Percentiles rank a stretch among this genome's conserved stretches.
These are phyloP conservation scores for Carposina sasakii DNA, from an alignment of 1,140 invertebrate genomes.

Conservation along the genomic window DNA sequence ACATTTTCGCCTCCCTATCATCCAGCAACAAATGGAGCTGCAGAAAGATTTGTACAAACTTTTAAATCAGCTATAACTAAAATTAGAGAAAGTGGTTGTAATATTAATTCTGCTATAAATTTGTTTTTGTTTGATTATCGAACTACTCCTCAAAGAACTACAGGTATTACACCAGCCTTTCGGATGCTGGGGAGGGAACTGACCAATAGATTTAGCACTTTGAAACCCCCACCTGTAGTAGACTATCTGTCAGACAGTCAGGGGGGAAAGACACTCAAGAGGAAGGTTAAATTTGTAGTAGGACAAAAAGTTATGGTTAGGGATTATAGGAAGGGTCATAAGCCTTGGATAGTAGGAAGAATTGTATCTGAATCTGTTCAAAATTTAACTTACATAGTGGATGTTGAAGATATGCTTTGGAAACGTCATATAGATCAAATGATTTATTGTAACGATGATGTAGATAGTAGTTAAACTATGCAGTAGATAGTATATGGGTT, in stretches of 20 bases:
- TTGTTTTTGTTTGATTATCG: constrained; percentile 28
- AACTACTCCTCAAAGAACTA: constrained; percentile 12
- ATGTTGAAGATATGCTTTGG: constrained; percentile 3
- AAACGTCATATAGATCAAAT: constrained; percentile 13
- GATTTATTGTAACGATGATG: constrained; percentile 7
- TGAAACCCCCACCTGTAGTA: constrained; percentile 6
- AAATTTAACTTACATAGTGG: constrained; percentile 1
- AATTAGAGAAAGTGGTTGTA: constrained; percentile 29
- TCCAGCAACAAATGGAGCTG: constrained; percentile 43
- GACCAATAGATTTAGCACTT: constrained; percentile 21
- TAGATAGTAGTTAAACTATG: no score
- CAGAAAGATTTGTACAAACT: constrained; percentile 39
- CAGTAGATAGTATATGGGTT: no score
- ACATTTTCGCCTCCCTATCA: constrained; percentile 36
- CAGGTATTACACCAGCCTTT: constrained; percentile 13
- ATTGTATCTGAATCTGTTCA: not conserved
- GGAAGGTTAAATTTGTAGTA: constrained; percentile 1
- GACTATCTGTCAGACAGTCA: no score
- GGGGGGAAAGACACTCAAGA: no score
- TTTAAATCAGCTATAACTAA: constrained; percentile 34
- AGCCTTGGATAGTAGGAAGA: constrained; percentile 5
- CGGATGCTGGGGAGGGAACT: constrained; percentile 18
- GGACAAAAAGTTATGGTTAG: constrained; percentile 13
- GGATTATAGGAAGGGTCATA: constrained; percentile 5
- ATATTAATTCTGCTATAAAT: constrained; percentile 16